Evolutionary conservation across 1,140 invertebrate species (phyloP), one percentile per base, ranked within the genome.

Genomic region (Zaprionus kolodkinae): DNA sequence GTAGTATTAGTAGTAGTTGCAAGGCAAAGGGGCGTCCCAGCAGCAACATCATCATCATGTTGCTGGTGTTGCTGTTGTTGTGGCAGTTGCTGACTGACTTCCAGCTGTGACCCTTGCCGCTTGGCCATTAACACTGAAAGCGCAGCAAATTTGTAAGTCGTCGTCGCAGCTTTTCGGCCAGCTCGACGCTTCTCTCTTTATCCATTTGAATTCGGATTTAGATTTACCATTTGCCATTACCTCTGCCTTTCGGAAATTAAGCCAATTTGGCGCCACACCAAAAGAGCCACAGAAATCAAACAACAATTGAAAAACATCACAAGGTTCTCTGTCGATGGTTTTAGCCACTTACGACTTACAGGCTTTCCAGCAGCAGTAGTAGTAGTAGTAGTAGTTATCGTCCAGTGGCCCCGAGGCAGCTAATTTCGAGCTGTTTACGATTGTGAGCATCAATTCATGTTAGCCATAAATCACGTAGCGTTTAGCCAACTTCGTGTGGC

Each of bases 141-240:
- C 84, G 78, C 79, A 80, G 72, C 77, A 85, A 88, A 87, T 87
- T 85, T 72, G 82, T 86, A 72, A 81, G 73, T 65, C 62, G 56
- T n/a, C 45, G 56, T 78, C 66, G 65, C 74, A 3, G 55, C 48
- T 62, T 76, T 77, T 70, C 43, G n/a, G n/a, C 43, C 43, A 13
- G 1, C 38, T 15, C 40, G 40, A 43, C 13, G 15, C 12, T 54
- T 56, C 17, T 43, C 52, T 55, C 13, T 52, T 7, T n/a, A n/a
- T n/a, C 21, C 15, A 21, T 2, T n/a, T 35, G 27, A n/a, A n/a
- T 59, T 60, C 38, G 12, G 56, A 15, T 45, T 36, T 68, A 35
- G 17, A n/a, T 64, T 69, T 77, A 62, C 67, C 65, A 15, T 30
- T 45, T 45, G 40, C 40, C 40, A 9, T 45, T 45, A n/a, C 40